Evolutionary conservation across 2,888 invertebrate genomes (phyloP).

Genomic region (Pseudoips prasinana): DNA sequence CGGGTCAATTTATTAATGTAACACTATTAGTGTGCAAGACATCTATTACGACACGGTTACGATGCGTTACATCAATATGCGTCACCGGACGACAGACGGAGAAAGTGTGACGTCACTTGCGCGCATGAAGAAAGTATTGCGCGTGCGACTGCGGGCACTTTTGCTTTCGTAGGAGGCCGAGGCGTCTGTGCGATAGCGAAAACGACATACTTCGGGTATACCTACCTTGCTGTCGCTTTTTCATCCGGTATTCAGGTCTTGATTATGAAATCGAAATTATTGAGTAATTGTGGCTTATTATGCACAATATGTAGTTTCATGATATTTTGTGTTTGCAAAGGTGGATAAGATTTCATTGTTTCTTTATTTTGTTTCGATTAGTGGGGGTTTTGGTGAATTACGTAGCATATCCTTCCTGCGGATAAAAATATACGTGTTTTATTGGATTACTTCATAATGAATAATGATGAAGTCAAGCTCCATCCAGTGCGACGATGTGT

Average conservation of each 20-base stretch:
- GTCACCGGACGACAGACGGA: slow-evolving; percentile 63
- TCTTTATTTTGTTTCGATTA: slow-evolving; percentile 1
- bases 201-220: slow-evolving; percentile 69
- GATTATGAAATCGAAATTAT: slow-evolving; percentile 72
- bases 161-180: slow-evolving; percentile 75
- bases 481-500: too few species aligned
- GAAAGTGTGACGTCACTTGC: slow-evolving; percentile 75
- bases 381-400: too few species aligned
- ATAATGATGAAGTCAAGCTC: too few species aligned
- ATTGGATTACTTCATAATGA: too few species aligned
- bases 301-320: slow-evolving; percentile 42
- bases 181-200: slow-evolving; percentile 76
- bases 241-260: slow-evolving; percentile 71
- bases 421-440: too few species aligned
- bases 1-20: slow-evolving; percentile 3
- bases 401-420: too few species aligned
- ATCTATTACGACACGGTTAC: slow-evolving; percentile 54
- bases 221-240: slow-evolving; percentile 63
- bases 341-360: slow-evolving; percentile 6
- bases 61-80: slow-evolving; percentile 63
- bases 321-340: slow-evolving; percentile 18
- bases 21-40: slow-evolving; percentile 19
- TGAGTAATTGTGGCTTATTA: slow-evolving; percentile 58
- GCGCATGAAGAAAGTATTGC: slow-evolving; percentile 77
- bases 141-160: slow-evolving; percentile 65